phyloP scores from a whole-genome alignment of 2,797 vertebrate species.

The Fratercula arctica region DNA sequence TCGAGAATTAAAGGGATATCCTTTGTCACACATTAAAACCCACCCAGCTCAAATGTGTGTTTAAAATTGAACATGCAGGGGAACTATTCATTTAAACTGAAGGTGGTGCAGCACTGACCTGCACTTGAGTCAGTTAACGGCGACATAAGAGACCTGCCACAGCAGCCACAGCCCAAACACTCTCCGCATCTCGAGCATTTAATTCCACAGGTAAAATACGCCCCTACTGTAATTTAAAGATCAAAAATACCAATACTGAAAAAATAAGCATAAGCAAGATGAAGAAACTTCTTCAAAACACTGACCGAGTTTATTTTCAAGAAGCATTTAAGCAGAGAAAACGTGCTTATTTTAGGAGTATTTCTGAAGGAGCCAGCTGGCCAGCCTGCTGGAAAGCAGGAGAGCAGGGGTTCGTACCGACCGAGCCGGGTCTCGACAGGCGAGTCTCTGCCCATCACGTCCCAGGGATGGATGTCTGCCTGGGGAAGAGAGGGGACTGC shows the following conservation, averaged over 20 bases:
- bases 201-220: background rate
- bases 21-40: background rate
- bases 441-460: accelerated
- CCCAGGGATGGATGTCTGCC: background rate
- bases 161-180: background rate
- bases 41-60: background rate
- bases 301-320: background rate
- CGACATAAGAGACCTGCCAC: background rate
- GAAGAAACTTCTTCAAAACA: background rate
- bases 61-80: background rate
- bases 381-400: background rate
- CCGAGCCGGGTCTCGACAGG: background rate
- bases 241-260: background rate
- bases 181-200: background rate
- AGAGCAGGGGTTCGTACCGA: background rate
- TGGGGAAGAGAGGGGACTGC: background rate
- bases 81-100: background rate
- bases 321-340: background rate
- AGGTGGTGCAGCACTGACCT: background rate
- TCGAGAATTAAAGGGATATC: background rate
- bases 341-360: background rate
- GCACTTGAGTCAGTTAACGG: no score
- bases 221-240: background rate
- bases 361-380: background rate
- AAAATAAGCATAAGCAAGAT: background rate